Evolutionary conservation across 1,140 invertebrate genomes (phyloP).

Genomic region (Panulirus ornatus): DNA sequence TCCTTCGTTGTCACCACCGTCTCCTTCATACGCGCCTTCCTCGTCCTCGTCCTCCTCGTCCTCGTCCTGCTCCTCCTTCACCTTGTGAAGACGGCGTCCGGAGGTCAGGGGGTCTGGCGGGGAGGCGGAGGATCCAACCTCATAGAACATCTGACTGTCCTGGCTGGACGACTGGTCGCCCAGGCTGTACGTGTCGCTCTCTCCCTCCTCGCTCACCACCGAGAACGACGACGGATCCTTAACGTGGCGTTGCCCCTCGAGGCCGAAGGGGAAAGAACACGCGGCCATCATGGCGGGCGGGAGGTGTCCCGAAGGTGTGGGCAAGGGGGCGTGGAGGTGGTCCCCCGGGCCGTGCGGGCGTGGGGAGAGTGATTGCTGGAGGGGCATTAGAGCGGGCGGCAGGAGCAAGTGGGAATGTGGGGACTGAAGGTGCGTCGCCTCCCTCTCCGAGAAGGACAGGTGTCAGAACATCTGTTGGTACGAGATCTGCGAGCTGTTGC

Average conservation of each 20-base stretch:
- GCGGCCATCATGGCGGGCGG: conserved; percentile 16
- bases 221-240: conserved; percentile 32
- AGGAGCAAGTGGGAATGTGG: conserved; percentile 22
- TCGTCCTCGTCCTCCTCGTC: conserved; percentile 20
- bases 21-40: neutral
- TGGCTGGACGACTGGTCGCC: conserved; percentile 53
- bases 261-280: conserved; percentile 16
- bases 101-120: neutral
- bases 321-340: conserved; percentile 7
- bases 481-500: conserved; percentile 68
- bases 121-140: neutral
- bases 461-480: conserved; percentile 74
- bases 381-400: conserved; percentile 27
- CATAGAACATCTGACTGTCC: conserved; percentile 24
- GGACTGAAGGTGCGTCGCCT: conserved; percentile 22
- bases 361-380: conserved; percentile 58
- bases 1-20: conserved; percentile 25
- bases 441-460: conserved; percentile 51
- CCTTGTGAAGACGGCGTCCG: too few relatives aligned
- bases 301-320: conserved; percentile 15
- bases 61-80: conserved; percentile 12
- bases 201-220: conserved; percentile 34
- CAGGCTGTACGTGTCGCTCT: conserved; percentile 46
- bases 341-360: conserved; percentile 36
- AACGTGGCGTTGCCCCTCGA: conserved; percentile 19